phyloP scores from a whole-genome alignment of 1,140 invertebrate genomes.

The Doryteuthis pealeii region DNA sequence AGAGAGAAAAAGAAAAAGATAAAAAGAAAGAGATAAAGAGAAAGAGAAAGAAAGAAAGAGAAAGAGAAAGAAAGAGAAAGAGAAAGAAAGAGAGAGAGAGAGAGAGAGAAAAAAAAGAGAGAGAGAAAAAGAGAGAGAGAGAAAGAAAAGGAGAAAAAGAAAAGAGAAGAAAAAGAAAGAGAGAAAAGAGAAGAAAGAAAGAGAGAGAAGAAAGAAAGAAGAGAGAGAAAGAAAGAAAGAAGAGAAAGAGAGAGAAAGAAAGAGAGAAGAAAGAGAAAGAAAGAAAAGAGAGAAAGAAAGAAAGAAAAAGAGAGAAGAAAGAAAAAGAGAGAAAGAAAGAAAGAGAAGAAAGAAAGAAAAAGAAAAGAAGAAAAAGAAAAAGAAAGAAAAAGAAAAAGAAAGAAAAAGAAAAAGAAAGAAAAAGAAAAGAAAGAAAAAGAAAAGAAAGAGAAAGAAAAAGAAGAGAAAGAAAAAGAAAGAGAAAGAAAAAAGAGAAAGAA shows the following conservation, averaged over 20 bases:
- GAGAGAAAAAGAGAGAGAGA: neutral
- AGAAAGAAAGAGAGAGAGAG: neutral
- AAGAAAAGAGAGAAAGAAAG: neutral
- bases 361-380: neutral
- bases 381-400: neutral
- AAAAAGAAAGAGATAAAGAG: neutral
- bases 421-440: too few relatives aligned
- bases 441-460: too few relatives aligned
- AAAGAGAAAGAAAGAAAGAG: neutral
- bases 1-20: neutral
- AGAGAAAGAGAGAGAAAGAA: neutral
- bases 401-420: neutral
- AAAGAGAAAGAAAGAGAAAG: neutral
- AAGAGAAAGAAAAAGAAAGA: neutral
- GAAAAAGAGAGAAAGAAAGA: neutral
- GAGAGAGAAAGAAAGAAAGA: neutral
- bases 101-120: neutral
- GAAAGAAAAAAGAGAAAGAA: neutral
- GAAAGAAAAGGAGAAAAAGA: neutral
- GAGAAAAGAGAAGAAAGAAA: neutral
- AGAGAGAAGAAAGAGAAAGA: neutral
- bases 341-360: neutral
- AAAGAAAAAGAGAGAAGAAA: neutral
- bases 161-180: neutral
- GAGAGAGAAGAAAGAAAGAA: neutral